phyloP scores from a whole-genome alignment of 2,888 invertebrate species.

The Xylocampa areola region DNA sequence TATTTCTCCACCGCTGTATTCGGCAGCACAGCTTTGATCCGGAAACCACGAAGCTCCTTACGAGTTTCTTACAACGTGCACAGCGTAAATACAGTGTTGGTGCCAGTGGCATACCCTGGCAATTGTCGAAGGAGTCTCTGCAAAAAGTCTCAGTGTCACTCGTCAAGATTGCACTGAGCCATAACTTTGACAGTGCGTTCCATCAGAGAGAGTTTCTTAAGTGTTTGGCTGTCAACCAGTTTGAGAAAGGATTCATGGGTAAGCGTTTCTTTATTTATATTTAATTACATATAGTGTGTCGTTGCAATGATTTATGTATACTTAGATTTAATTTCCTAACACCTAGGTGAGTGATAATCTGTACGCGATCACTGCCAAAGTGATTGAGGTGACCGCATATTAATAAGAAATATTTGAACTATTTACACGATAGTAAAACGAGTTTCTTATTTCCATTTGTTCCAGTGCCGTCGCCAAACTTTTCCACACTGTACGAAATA shows the following conservation, averaged over 20 bases:
- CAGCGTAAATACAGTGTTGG: conserved; percentile 81
- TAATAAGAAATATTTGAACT: conserved; percentile 10
- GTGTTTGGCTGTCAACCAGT: conserved; percentile 88
- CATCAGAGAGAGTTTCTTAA: conserved; percentile 91
- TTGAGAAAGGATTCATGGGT: conserved; percentile 89
- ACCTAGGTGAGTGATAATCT: too few relatives aligned
- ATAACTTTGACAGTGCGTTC: conserved; percentile 91
- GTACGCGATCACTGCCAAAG: too few relatives aligned
- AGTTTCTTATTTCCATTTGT: too few relatives aligned
- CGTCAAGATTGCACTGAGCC: conserved; percentile 90
- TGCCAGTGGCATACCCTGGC: conserved; percentile 71
- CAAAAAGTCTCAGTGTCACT: conserved; percentile 90
- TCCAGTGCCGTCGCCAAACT: conserved; percentile 83
- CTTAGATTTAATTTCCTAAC: too few relatives aligned
- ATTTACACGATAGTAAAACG: too few relatives aligned
- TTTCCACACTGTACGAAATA: conserved; percentile 81
- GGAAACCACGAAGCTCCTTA: conserved; percentile 76
- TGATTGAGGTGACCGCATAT: too few relatives aligned
- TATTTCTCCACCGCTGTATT: conserved; percentile 89
- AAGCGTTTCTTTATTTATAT: conserved; percentile 32
- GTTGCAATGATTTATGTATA: too few relatives aligned
- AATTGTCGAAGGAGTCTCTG: conserved; percentile 87
- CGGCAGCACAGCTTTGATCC: conserved; percentile 83
- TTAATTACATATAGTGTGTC: background rate
- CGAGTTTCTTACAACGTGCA: conserved; percentile 76